Evolutionary conservation across 2,113 vertebrate species (phyloP).

Genomic region (Bos taurus): ARS-UCD2.0 NC_037332.1:75683001-75683500

Average conservation of each 20-base stretch:
- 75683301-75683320: fast-evolving
- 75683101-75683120: not conserved
- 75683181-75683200: not conserved
- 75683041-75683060: not conserved
- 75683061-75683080: not conserved
- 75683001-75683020: fast-evolving
- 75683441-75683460: not conserved
- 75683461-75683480: not conserved
- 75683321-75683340: fast-evolving
- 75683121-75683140: not conserved
- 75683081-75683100: not conserved
- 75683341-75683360: not conserved
- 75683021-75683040: not conserved
- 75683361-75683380: no score
- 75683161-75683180: fast-evolving
- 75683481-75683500: not conserved
- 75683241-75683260: not conserved
- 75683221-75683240: not conserved
- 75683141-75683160: no score
- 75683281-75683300: not conserved
- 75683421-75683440: not conserved
- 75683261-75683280: not conserved
- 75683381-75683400: fast-evolving
- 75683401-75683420: not conserved
- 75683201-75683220: fast-evolving